Conservation (phyloP, 2,113 vertebrate species). For the Trogon melanurus region DNA sequence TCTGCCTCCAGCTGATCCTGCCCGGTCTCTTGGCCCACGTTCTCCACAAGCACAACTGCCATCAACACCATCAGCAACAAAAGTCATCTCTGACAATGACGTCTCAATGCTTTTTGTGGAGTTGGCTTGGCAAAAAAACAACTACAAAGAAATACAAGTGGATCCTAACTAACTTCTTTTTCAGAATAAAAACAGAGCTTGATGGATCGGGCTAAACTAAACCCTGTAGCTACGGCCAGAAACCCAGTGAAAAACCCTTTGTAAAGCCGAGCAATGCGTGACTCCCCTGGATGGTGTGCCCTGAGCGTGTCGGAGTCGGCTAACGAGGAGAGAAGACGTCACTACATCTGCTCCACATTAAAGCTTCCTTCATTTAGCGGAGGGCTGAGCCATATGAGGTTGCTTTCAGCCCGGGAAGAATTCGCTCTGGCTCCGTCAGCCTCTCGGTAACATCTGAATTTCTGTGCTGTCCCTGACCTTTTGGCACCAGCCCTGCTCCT, state of each 20-base stretch:
- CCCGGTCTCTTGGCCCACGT: neutral
- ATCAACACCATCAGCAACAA: neutral
- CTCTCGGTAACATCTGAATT: conserved; percentile 28
- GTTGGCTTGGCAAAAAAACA: neutral
- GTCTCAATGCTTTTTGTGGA: neutral
- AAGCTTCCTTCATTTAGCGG: neutral
- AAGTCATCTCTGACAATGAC: neutral
- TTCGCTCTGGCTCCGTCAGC: neutral
- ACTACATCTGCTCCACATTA: conserved; percentile 55
- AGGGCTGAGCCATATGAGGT: neutral
- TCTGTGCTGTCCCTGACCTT: conserved; percentile 32
- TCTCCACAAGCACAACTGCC: neutral
- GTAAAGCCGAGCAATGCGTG: fast-evolving
- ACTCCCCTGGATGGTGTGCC: neutral
- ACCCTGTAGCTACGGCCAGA: neutral
- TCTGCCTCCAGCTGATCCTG: neutral
- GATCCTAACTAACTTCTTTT: neutral
- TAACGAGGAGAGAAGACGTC: neutral
- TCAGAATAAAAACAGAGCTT: neutral
- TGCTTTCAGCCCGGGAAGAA: conserved; percentile 5
- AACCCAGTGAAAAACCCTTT: neutral
- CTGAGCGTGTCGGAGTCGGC: fast-evolving
- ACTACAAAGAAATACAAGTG: neutral
- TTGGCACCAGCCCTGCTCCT: conserved; percentile 22
- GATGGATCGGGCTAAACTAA: neutral